Percentiles rank a stretch among this genome's conserved stretches.
Conservation (phyloP, 2,888 invertebrate genomes). For the Philereme transversata region DNA sequence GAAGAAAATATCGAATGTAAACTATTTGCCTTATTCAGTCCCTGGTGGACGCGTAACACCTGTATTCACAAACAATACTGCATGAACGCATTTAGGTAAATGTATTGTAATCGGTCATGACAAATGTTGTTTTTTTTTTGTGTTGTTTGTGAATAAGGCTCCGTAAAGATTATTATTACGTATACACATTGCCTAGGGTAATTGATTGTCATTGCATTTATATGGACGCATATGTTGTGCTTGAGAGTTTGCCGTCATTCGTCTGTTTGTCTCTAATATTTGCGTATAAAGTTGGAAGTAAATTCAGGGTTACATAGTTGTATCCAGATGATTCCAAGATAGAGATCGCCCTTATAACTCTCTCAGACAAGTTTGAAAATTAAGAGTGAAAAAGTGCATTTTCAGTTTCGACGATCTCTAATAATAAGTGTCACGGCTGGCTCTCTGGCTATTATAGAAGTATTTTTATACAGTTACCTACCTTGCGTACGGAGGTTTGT, state of each 20-base stretch:
- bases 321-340: too few species aligned
- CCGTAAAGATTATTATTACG: background rate
- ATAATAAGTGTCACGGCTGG: background rate
- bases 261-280: too few species aligned
- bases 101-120: background rate
- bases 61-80: constrained; percentile 5
- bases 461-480: constrained; percentile 39
- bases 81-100: background rate
- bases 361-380: too few species aligned
- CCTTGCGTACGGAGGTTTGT: constrained; percentile 19
- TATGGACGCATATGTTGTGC: background rate
- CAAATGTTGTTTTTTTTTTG: background rate
- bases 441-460: constrained; percentile 22
- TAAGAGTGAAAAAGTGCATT: too few species aligned
- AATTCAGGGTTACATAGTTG: too few species aligned
- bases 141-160: constrained; percentile 6
- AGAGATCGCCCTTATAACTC: too few species aligned
- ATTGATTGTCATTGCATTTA: constrained; percentile 9
- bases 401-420: background rate
- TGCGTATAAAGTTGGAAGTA: too few species aligned
- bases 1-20: background rate
- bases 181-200: background rate
- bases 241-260: constrained; percentile 2
- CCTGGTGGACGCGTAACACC: constrained; percentile 1
- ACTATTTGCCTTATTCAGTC: constrained; percentile 1